Conservation (phyloP, 2,113 vertebrate genomes). For the Daboia siamensis region DNA sequence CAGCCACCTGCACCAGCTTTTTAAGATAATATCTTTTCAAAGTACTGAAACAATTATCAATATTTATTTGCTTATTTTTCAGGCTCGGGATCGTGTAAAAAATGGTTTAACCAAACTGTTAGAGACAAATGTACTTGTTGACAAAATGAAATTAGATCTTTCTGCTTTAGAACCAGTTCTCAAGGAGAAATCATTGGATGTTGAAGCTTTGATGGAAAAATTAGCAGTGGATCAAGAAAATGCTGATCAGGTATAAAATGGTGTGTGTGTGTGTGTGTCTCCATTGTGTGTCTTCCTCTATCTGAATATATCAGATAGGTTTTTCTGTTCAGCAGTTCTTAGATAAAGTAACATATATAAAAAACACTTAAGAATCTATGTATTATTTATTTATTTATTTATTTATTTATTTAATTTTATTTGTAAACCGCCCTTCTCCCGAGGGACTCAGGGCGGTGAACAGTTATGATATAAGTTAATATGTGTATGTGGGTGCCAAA, state of each 20-base stretch:
- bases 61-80: conserved; percentile 27
- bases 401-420: no score
- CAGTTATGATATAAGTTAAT: background rate
- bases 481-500: background rate
- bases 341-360: background rate
- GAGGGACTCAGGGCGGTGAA: no score
- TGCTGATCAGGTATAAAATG: conserved; percentile 72
- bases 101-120: conserved; percentile 80
- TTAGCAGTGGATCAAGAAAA: conserved; percentile 78
- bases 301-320: background rate
- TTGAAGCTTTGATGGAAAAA: conserved; percentile 79
- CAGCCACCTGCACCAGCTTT: background rate
- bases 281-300: background rate
- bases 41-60: background rate
- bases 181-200: conserved; percentile 77
- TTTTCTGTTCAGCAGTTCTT: background rate
- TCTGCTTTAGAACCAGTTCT: conserved; percentile 82
- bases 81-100: conserved; percentile 82
- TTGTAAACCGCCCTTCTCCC: no score
- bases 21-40: background rate
- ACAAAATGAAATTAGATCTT: conserved; percentile 83
- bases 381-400: no score
- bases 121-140: conserved; percentile 80
- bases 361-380: background rate
- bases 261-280: no score